A percentile compares a stretch with the other conserved stretches of the same genome.
These are phyloP conservation scores for Pseudorasbora parva DNA, from an alignment of 2,113 vertebrate species.

Conservation along the genomic window DNA sequence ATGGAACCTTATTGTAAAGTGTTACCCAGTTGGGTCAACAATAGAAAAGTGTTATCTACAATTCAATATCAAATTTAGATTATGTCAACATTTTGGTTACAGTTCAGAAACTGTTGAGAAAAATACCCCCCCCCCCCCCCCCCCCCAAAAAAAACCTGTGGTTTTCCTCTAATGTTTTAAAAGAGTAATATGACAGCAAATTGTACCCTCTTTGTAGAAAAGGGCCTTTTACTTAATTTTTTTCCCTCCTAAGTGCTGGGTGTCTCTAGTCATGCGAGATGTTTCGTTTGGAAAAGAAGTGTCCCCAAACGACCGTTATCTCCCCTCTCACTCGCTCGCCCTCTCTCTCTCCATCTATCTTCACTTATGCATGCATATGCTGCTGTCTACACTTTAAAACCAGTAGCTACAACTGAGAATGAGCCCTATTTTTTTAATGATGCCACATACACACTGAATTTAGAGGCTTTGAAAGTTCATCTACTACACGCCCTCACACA, in stretches of 20 bases:
- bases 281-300: constrained; percentile 16
- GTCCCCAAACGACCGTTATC: constrained; percentile 16
- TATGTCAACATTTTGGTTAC: no score
- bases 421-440: constrained; percentile 17
- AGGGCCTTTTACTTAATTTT: neutral
- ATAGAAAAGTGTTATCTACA: neutral
- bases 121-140: no score
- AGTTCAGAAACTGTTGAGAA: no score
- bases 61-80: neutral
- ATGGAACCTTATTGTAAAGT: no score
- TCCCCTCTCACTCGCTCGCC: neutral
- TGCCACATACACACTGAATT: neutral
- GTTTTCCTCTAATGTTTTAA: neutral
- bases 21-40: no score
- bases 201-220: neutral
- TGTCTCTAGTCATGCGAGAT: constrained; percentile 10
- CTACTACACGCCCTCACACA: neutral
- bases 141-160: no score
- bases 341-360: neutral
- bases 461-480: constrained; percentile 30
- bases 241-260: neutral
- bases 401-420: neutral
- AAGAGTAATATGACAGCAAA: neutral
- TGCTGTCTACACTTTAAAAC: constrained; percentile 18
- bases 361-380: constrained; percentile 67